Evolutionary conservation across 2,888 invertebrate genomes (phyloP).

Genomic region (Scaptomyza flava): DNA sequence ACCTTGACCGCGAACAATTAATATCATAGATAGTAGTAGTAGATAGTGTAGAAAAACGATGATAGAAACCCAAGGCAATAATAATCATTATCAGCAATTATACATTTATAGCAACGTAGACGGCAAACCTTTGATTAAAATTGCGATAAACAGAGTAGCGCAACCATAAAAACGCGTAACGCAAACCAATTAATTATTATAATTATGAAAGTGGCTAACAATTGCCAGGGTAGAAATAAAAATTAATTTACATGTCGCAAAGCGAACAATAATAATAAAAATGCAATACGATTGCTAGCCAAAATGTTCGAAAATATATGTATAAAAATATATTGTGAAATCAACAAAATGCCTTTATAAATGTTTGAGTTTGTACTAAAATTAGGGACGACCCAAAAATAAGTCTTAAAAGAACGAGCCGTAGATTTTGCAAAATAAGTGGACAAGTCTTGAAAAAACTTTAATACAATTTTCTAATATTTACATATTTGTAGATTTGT

Average conservation of each 20-base stretch:
- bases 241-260: slow-evolving; percentile 24
- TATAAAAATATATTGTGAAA: slow-evolving; percentile 28
- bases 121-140: slow-evolving; percentile 14
- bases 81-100: slow-evolving; percentile 28
- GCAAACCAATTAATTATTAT: slow-evolving; percentile 8
- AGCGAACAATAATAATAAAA: not conserved
- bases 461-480: too few species aligned
- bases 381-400: slow-evolving; percentile 2
- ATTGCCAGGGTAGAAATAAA: not conserved
- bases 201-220: slow-evolving; percentile 21
- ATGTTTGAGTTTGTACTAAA: slow-evolving; percentile 12
- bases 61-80: slow-evolving; percentile 16
- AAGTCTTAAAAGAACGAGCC: not conserved
- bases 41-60: not conserved
- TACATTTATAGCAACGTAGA: slow-evolving; percentile 2
- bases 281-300: slow-evolving; percentile 11
- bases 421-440: too few species aligned
- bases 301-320: slow-evolving; percentile 9
- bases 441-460: too few species aligned
- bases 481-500: too few species aligned
- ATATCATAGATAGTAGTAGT: slow-evolving; percentile 12
- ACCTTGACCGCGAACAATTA: slow-evolving; percentile 37
- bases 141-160: slow-evolving; percentile 18
- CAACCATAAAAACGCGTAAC: slow-evolving; percentile 24
- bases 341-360: slow-evolving; percentile 32